Evolutionary conservation across 2,888 invertebrate genomes (phyloP).

Genomic region (Morpho helenor): DNA sequence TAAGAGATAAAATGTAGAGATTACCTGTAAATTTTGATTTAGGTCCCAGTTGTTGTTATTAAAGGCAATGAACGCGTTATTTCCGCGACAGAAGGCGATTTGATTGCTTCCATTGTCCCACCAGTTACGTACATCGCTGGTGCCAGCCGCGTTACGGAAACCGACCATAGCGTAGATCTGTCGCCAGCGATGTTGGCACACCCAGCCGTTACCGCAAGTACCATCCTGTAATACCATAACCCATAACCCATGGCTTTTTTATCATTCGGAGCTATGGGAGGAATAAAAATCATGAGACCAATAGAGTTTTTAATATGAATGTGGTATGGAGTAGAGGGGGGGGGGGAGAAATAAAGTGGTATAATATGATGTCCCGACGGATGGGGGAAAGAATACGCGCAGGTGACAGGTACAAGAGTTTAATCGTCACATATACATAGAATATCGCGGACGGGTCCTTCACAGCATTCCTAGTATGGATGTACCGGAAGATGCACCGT

Average conservation of each 20-base stretch:
- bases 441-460: too few species aligned
- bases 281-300: too few species aligned
- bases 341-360: too few species aligned
- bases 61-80: constrained; percentile 80
- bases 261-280: neutral
- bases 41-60: constrained; percentile 76
- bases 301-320: too few species aligned
- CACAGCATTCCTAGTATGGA: too few species aligned
- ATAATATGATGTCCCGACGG: too few species aligned
- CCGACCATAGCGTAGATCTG: constrained; percentile 86
- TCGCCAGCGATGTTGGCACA: constrained; percentile 89
- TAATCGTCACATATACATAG: too few species aligned
- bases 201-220: constrained; percentile 83
- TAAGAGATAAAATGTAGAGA: neutral
- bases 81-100: constrained; percentile 84
- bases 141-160: constrained; percentile 83
- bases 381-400: too few species aligned
- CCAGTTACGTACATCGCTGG: constrained; percentile 80
- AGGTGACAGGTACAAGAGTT: too few species aligned
- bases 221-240: constrained; percentile 51
- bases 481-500: too few species aligned
- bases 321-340: too few species aligned
- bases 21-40: constrained; percentile 70
- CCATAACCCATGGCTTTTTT: neutral
- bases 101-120: constrained; percentile 88